Evolutionary conservation across 2,888 invertebrate genomes (phyloP).

Genomic region (Cactoblastis cactorum): DNA sequence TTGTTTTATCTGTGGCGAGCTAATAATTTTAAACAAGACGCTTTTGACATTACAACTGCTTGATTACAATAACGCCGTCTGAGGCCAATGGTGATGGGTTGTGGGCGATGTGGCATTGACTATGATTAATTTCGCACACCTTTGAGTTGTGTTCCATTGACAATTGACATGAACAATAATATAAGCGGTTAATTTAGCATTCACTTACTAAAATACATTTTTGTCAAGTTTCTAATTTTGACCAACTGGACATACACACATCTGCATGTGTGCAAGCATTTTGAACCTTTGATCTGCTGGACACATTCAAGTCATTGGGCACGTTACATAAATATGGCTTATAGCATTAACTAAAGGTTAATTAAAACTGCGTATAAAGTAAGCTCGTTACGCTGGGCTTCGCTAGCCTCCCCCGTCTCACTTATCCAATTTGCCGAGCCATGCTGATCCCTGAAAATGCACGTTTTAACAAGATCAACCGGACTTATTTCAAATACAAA

Average conservation of each 20-base stretch:
- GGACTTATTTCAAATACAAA: background rate
- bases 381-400: background rate
- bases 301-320: too few relatives aligned
- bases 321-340: background rate
- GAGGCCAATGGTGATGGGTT: background rate
- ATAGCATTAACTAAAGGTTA: slow-evolving; percentile 1
- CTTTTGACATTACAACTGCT: background rate
- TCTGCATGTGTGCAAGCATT: too few relatives aligned
- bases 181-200: too few relatives aligned
- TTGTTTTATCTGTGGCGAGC: background rate
- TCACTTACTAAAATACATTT: too few relatives aligned
- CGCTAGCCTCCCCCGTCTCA: background rate
- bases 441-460: background rate
- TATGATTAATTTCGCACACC: background rate
- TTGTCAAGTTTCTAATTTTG: too few relatives aligned
- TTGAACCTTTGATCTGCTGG: too few relatives aligned
- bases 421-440: background rate
- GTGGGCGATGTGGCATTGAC: background rate
- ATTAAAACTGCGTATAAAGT: background rate
- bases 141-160: background rate
- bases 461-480: background rate
- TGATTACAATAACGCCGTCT: background rate
- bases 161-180: too few relatives aligned
- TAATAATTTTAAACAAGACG: background rate
- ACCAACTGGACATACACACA: too few relatives aligned